Percentiles rank a stretch among this genome's conserved stretches.
These are phyloP conservation scores for Epizoanthus ramosus DNA, from an alignment of 92 coral and sea anemone species.

Conservation along the genomic window DNA sequence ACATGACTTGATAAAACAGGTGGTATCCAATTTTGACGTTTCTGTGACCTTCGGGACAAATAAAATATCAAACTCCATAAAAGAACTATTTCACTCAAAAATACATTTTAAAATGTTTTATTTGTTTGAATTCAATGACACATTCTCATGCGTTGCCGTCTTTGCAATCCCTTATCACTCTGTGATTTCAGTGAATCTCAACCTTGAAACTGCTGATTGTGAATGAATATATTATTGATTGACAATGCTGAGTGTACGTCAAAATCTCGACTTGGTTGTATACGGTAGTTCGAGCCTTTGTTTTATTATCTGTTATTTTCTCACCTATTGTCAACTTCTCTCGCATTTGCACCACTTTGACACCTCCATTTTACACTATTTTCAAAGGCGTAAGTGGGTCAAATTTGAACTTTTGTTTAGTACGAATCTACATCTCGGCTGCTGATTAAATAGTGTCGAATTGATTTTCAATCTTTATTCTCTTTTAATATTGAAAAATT, in stretches of 20 bases:
- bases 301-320: constrained; percentile 78
- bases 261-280: constrained; percentile 64
- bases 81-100: not conserved
- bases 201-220: constrained; percentile 36
- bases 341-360: constrained; percentile 87
- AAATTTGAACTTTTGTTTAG: constrained; percentile 84
- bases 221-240: constrained; percentile 54
- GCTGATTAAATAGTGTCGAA: constrained; percentile 43
- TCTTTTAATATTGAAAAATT: constrained; percentile 1
- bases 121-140: not conserved
- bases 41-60: not conserved
- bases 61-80: not conserved
- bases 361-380: constrained; percentile 88
- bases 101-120: not conserved
- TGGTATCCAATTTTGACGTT: constrained; percentile 20
- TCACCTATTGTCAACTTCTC: constrained; percentile 79
- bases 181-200: constrained; percentile 30
- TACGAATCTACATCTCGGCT: constrained; percentile 44
- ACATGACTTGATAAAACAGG: constrained; percentile 23
- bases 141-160: not conserved
- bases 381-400: constrained; percentile 76
- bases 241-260: constrained; percentile 57
- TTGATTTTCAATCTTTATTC: constrained; percentile 45
- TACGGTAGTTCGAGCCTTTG: constrained; percentile 64
- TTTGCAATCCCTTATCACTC: not conserved